Evolutionary conservation across 1,140 invertebrate species (phyloP).

Genomic region (Varroa destructor): DNA sequence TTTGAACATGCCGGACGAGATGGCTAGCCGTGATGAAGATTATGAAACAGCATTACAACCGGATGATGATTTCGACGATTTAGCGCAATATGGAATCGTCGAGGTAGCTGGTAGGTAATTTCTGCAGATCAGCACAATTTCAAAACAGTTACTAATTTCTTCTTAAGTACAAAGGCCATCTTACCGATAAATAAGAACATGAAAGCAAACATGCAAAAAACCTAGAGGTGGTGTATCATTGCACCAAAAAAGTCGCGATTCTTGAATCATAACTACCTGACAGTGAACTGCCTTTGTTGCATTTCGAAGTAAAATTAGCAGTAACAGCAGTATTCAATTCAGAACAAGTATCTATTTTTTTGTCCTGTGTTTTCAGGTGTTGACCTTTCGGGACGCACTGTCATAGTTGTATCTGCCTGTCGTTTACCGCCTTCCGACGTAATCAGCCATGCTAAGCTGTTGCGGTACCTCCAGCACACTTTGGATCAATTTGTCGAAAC

Average conservation of each 20-base stretch:
- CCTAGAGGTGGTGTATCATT: not conserved
- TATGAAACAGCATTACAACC: slow-evolving; percentile 39
- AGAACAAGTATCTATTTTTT: slow-evolving; percentile 24
- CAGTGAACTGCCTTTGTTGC: not conserved
- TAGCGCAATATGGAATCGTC: slow-evolving; percentile 65
- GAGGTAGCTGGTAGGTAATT: slow-evolving; percentile 58
- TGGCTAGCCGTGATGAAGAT: slow-evolving; percentile 29
- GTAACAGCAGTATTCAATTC: slow-evolving; percentile 5
- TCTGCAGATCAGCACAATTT: not conserved
- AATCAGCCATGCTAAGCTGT: slow-evolving; percentile 64
- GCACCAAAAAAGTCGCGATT: not conserved
- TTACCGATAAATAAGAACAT: not conserved
- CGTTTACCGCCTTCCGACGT: slow-evolving; percentile 72
- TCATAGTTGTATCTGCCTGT: slow-evolving; percentile 87
- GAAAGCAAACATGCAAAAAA: not conserved
- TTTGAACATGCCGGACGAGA: slow-evolving; percentile 24
- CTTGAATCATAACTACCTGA: no score
- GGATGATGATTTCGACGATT: slow-evolving; percentile 57
- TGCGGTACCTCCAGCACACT: slow-evolving; percentile 84
- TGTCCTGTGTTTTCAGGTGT: slow-evolving; percentile 45
- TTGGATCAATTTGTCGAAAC: slow-evolving; percentile 95
- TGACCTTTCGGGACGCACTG: slow-evolving; percentile 73
- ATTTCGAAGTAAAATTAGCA: not conserved
- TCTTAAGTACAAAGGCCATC: not conserved
- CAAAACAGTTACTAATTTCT: not conserved